These are phyloP conservation scores for Eurypyga helias DNA, from an alignment of 2,113 vertebrate species.

Conservation along the genomic window DNA sequence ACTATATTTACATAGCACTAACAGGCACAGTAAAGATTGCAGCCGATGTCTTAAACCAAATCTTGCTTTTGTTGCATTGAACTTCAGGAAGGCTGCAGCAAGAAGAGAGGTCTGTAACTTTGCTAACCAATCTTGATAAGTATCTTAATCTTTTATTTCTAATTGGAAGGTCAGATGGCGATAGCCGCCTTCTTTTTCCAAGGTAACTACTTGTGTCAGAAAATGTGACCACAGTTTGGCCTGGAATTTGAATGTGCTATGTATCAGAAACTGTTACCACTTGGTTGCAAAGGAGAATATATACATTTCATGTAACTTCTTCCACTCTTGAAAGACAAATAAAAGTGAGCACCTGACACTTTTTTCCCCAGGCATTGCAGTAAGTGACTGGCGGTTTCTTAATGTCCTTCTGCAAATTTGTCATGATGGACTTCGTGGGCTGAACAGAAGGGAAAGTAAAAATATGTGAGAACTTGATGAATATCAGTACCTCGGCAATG, in stretches of 20 bases:
- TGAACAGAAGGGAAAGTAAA: slow-evolving; percentile 19
- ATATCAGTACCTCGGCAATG: slow-evolving; percentile 31
- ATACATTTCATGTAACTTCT: slow-evolving; percentile 64
- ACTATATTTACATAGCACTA: slow-evolving; percentile 7
- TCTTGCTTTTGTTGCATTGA: not conserved
- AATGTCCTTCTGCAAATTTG: slow-evolving; percentile 56
- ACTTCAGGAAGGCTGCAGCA: slow-evolving; percentile 5
- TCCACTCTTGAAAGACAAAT: slow-evolving; percentile 66
- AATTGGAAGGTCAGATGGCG: slow-evolving; percentile 44
- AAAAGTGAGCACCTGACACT: slow-evolving; percentile 67
- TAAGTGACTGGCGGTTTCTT: slow-evolving; percentile 66
- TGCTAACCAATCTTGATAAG: slow-evolving; percentile 41
- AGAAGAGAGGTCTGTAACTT: slow-evolving; percentile 22
- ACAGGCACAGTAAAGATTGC: not conserved
- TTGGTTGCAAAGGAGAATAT: slow-evolving; percentile 70
- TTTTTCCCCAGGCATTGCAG: slow-evolving; percentile 63
- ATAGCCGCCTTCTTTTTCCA: slow-evolving; percentile 44
- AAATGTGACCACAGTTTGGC: slow-evolving; percentile 38
- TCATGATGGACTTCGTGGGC: slow-evolving; percentile 39
- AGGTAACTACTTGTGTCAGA: slow-evolving; percentile 22
- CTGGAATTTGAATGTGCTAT: slow-evolving; percentile 60
- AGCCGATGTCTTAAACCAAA: slow-evolving; percentile 33
- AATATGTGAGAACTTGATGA: slow-evolving; percentile 12
- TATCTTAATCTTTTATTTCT: not conserved
- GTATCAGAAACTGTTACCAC: slow-evolving; percentile 37